These are phyloP conservation scores for Spisula solida DNA, from an alignment of 2,888 invertebrate genomes.

Conservation along the genomic window DNA sequence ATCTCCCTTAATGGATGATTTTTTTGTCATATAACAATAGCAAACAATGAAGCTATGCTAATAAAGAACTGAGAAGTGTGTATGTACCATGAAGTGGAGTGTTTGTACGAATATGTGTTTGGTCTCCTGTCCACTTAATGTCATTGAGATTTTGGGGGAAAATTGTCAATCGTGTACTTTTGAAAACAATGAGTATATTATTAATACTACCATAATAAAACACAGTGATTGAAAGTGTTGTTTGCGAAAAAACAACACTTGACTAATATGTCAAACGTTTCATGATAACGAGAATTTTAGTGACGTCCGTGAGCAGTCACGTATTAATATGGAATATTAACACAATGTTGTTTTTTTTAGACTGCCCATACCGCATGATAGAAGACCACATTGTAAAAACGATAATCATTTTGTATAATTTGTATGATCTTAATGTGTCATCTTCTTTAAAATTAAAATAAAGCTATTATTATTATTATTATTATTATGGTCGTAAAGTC, in stretches of 20 bases:
- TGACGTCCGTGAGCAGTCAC: too few relatives aligned
- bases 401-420: too few relatives aligned
- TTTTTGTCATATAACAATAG: neutral
- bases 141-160: neutral
- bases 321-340: too few relatives aligned
- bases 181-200: neutral
- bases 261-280: neutral
- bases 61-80: neutral
- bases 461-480: too few relatives aligned
- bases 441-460: too few relatives aligned
- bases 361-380: too few relatives aligned
- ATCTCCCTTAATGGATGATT: too few relatives aligned
- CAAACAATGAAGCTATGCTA: neutral
- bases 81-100: neutral
- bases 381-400: too few relatives aligned
- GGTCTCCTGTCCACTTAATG: neutral
- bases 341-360: too few relatives aligned
- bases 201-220: neutral
- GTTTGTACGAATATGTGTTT: neutral
- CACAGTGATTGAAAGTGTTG: neutral
- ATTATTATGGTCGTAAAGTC: too few relatives aligned
- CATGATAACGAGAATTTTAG: neutral
- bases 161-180: neutral
- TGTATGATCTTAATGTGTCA: too few relatives aligned
- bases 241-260: neutral